Evolutionary conservation across 2,797 vertebrate genomes (phyloP).

Genomic region (Liasis olivaceus): DNA sequence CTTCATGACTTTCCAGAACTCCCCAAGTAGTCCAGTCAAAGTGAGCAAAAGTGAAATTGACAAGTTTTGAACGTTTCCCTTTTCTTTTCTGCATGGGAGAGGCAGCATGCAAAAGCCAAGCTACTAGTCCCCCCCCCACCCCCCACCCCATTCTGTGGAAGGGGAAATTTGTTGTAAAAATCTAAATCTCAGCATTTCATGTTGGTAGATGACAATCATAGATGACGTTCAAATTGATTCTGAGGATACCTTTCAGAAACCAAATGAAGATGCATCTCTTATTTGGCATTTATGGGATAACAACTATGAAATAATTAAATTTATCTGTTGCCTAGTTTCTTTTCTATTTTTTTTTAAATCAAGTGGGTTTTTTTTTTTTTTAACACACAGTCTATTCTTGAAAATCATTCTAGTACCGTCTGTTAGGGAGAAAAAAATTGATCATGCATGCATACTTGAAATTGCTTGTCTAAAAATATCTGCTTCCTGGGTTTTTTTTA

Average conservation of each 20-base stretch:
- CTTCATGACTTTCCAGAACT: background rate
- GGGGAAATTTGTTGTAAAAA: background rate
- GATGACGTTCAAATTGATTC: background rate
- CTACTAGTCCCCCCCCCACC: background rate
- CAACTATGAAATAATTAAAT: too few species aligned
- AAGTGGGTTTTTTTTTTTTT: too few species aligned
- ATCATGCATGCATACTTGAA: too few species aligned
- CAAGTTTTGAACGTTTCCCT: background rate
- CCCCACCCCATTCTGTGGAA: background rate
- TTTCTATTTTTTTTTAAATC: too few species aligned
- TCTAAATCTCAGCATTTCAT: background rate
- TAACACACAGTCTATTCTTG: too few species aligned
- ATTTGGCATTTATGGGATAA: too few species aligned
- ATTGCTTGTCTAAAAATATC: background rate
- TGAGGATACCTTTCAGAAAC: background rate
- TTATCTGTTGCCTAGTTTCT: too few species aligned
- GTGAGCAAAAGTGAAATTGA: background rate
- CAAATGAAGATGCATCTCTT: too few species aligned
- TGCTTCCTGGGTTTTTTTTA: background rate
- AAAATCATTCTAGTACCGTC: too few species aligned
- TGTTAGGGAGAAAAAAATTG: too few species aligned
- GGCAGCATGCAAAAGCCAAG: background rate
- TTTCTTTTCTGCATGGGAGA: background rate
- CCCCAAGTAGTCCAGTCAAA: background rate
- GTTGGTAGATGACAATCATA: background rate